Evolutionary conservation across 2,113 vertebrate species (phyloP).

Genomic region (Pelusios castaneus): DNA sequence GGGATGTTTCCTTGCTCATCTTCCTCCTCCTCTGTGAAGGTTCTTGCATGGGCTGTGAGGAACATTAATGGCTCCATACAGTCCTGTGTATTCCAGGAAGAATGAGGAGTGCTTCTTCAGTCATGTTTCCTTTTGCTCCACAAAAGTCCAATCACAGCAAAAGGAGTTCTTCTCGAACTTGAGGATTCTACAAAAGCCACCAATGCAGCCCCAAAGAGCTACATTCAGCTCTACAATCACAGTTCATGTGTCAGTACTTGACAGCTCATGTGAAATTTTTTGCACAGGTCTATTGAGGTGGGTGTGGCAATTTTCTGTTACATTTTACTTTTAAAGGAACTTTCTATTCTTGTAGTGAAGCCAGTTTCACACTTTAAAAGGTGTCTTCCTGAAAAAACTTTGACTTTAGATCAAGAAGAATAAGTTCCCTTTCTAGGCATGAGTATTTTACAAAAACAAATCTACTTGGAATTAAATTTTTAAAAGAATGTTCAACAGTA

Average conservation of each 20-base stretch:
- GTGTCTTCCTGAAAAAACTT: constrained; percentile 38
- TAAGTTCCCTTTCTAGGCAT: constrained; percentile 18
- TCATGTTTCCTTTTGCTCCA: background rate
- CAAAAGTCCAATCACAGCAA: background rate
- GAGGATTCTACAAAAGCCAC: background rate
- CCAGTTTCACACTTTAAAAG: background rate
- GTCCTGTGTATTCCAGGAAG: background rate
- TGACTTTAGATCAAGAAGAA: constrained; percentile 41
- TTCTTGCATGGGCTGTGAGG: background rate
- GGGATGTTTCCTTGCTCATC: background rate
- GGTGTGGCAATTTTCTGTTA: background rate
- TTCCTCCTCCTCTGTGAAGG: background rate
- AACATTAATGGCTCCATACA: background rate
- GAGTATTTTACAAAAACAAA: constrained; percentile 38
- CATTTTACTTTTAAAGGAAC: background rate
- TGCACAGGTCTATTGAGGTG: background rate
- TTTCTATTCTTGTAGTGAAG: background rate
- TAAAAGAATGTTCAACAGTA: constrained; percentile 23
- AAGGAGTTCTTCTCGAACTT: background rate
- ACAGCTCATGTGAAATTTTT: background rate
- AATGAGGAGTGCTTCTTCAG: background rate
- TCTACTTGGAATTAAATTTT: constrained; percentile 27
- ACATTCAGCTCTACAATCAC: background rate
- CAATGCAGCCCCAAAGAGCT: background rate
- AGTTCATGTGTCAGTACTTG: background rate